Evolutionary conservation across 2,797 vertebrate genomes (phyloP).

Genomic region (Bufotes viridis): DNA sequence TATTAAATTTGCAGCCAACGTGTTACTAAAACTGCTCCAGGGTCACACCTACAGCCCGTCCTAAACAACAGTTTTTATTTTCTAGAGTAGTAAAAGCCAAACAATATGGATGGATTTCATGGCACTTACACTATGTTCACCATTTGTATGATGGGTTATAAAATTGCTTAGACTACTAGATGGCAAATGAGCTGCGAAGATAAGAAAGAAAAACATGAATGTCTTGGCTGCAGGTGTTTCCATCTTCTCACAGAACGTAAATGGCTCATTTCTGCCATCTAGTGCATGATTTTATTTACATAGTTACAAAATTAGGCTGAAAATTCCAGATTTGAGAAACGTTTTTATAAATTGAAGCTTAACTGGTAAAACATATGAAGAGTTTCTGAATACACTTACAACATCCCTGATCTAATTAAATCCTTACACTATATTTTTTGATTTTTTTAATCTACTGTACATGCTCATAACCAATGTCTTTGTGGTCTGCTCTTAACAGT

Average conservation of each 20-base stretch:
- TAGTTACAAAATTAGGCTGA: background rate
- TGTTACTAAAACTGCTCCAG: background rate
- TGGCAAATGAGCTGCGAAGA: constrained; percentile 49
- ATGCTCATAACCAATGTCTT: no score
- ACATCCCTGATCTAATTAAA: background rate
- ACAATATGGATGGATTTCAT: constrained; percentile 25
- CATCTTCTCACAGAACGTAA: constrained; percentile 16
- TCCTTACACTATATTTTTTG: background rate
- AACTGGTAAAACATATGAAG: background rate
- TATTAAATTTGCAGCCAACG: background rate
- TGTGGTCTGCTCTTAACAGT: no score
- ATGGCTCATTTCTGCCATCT: constrained; percentile 54
- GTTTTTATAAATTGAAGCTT: background rate
- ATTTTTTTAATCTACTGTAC: background rate
- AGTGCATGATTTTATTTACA: constrained; percentile 20
- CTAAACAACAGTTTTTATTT: constrained; percentile 33
- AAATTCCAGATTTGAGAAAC: background rate
- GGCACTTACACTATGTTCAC: constrained; percentile 26
- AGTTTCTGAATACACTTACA: background rate
- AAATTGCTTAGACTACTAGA: constrained; percentile 49
- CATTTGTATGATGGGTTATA: constrained; percentile 49
- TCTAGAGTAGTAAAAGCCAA: constrained; percentile 2
- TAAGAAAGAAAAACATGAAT: constrained; percentile 41
- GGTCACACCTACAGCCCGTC: background rate
- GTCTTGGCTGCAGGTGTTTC: constrained; percentile 46